Conservation (phyloP, 2,113 vertebrate genomes). For the Electrona antarctica region DNA sequence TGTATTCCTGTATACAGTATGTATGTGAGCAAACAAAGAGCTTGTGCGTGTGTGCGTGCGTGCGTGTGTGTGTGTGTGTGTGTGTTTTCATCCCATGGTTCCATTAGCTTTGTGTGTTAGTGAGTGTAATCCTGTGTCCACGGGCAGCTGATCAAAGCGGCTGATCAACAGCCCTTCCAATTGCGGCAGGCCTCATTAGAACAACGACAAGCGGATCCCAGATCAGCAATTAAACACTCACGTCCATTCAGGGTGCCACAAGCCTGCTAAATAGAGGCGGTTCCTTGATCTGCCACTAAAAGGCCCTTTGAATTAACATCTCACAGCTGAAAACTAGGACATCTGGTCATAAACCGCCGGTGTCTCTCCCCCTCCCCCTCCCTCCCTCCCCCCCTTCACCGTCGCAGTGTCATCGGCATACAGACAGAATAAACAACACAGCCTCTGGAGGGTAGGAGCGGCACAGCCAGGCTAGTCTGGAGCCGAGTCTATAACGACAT, state of each 20-base stretch:
- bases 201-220: constrained; percentile 31
- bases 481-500: no score
- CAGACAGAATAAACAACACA: no score
- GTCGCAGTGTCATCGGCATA: no score
- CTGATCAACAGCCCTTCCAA: constrained; percentile 50
- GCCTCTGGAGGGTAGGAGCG: no score
- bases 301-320: constrained; percentile 31
- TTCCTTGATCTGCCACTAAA: constrained; percentile 28
- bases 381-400: neutral
- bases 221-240: constrained; percentile 58
- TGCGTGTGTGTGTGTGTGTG: no score
- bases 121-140: constrained; percentile 50
- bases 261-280: constrained; percentile 36
- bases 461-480: no score
- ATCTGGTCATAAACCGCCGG: neutral
- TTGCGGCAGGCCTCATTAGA: constrained; percentile 64
- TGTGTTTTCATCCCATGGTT: constrained; percentile 35
- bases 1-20: neutral
- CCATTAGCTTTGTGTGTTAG: constrained; percentile 59
- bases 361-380: neutral
- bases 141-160: constrained; percentile 69
- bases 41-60: neutral
- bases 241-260: constrained; percentile 30
- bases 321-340: no score
- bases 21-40: neutral